Base-by-base conservation (phyloP, 2,888 invertebrate genomes). In the Clusia tigrina region DNA sequence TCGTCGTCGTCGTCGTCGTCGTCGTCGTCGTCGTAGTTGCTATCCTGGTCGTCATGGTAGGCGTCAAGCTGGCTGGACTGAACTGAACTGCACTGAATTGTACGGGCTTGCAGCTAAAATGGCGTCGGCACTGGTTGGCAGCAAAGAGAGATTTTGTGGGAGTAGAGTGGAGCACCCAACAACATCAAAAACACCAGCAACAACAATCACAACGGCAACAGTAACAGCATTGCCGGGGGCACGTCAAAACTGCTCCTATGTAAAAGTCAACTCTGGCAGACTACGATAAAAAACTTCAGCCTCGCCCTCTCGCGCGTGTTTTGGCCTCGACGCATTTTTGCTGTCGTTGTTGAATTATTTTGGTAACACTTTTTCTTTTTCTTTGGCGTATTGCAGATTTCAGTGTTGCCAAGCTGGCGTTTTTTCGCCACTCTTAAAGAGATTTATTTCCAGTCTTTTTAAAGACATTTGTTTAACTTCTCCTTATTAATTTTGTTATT, bases 21-120 rank as follows among this genome's bases (percentile, higher is more conserved):
- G n/a, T n/a, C n/a, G n/a, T n/a, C n/a, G n/a, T n/a, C n/a, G n/a
- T n/a, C n/a, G n/a, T n/a, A n/a, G n/a, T n/a, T n/a, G n/a, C n/a
- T n/a, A n/a, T 32, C 32, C 5, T 9, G 6, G 32, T 12, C 32
- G 12, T 12, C 32, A 32, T 32, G 5, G 32, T 32, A 15, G 42
- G 42, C 42, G 42, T 42, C 42, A 42, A 42, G 42, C 42, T 42
- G 42, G 42, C 42, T 42, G 42, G 6, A 12, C 32, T 12, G n/a
- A n/a, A n/a, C n/a, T n/a, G n/a, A n/a, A n/a, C n/a, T n/a, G n/a
- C n/a, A n/a, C n/a, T n/a, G n/a, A 32, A 9, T 32, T 32, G n/a
- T 32, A 32, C 32, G n/a, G 42, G 32, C 6, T 32, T 32, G 32
- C n/a, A 32, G 32, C 5, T 9, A 32, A 32, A 9, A 12, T 12